Percentiles rank a stretch among this genome's conserved stretches.
Evolutionary conservation across 2,113 vertebrate genomes (phyloP).

Genomic region (Gopherus flavomarginatus): DNA sequence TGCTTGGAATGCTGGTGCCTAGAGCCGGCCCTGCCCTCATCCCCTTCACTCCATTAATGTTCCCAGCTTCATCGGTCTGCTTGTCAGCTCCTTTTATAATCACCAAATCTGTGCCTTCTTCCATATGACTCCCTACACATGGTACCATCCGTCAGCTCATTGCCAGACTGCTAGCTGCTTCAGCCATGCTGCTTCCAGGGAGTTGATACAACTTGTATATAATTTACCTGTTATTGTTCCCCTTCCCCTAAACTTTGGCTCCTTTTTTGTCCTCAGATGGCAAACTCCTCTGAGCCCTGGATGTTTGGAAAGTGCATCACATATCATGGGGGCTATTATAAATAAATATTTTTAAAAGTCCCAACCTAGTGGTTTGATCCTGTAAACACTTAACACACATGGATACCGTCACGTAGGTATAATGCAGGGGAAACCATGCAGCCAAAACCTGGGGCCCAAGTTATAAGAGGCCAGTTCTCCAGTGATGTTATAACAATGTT

Average conservation of each 20-base stretch:
- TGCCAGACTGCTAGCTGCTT: background rate
- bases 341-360: conserved; percentile 15
- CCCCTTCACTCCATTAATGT: background rate
- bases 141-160: background rate
- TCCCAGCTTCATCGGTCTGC: background rate
- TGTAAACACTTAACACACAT: background rate
- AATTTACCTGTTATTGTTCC: background rate
- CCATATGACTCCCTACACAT: background rate
- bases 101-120: background rate
- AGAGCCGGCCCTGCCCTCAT: background rate
- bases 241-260: background rate
- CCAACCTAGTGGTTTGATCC: background rate
- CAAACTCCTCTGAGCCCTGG: background rate
- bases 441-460: background rate
- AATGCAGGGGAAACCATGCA: background rate
- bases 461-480: background rate
- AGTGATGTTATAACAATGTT: accelerated
- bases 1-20: too few relatives aligned
- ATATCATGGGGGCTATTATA: background rate
- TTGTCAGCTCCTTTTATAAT: background rate
- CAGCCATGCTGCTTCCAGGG: background rate
- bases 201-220: background rate
- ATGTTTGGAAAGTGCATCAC: background rate
- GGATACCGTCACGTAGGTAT: background rate
- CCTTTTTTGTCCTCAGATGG: background rate